Conservation (phyloP, 2,888 invertebrate genomes). For the Taenaris catops region DNA sequence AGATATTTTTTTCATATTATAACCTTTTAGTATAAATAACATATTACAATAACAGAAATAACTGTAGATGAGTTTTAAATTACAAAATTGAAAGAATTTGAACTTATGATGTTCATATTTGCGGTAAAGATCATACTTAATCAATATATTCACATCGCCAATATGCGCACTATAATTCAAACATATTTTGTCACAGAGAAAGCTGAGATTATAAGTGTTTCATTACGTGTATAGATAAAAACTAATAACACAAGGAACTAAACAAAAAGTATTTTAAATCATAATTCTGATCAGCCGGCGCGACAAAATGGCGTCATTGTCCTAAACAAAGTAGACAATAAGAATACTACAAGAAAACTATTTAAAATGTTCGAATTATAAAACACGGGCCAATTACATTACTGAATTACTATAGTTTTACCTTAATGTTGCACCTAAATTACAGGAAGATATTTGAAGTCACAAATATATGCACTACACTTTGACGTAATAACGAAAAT, state of each 20-base stretch:
- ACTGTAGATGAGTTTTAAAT: too few relatives aligned
- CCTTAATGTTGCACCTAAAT: slow-evolving; percentile 45
- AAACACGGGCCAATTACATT: slow-evolving; percentile 3
- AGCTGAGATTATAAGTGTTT: slow-evolving; percentile 1
- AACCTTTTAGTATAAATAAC: too few relatives aligned
- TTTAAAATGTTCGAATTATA: slow-evolving; percentile 2
- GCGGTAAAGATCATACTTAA: slow-evolving; percentile 25
- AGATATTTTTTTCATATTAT: too few relatives aligned
- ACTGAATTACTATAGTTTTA: slow-evolving; percentile 35
- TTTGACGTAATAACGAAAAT: slow-evolving; percentile 60
- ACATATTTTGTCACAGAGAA: background rate
- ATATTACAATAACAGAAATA: too few relatives aligned
- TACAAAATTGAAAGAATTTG: too few relatives aligned
- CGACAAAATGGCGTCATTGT: slow-evolving; percentile 78
- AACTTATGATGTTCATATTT: slow-evolving; percentile 18
- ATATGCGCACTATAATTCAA: slow-evolving; percentile 8
- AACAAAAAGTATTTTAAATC: slow-evolving; percentile 46
- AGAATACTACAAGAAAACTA: slow-evolving; percentile 18
- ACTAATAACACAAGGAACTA: slow-evolving; percentile 35
- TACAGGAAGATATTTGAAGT: slow-evolving; percentile 48
- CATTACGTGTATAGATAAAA: slow-evolving; percentile 1
- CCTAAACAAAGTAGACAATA: slow-evolving; percentile 57
- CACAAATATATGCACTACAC: slow-evolving; percentile 61
- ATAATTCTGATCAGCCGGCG: slow-evolving; percentile 75
- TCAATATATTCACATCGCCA: slow-evolving; percentile 26